A percentile compares a stretch with the other conserved stretches of the same genome.
These are phyloP conservation scores for Sphaerodactylus townsendi DNA, from an alignment of 2,113 vertebrate species.

Conservation along the genomic window DNA sequence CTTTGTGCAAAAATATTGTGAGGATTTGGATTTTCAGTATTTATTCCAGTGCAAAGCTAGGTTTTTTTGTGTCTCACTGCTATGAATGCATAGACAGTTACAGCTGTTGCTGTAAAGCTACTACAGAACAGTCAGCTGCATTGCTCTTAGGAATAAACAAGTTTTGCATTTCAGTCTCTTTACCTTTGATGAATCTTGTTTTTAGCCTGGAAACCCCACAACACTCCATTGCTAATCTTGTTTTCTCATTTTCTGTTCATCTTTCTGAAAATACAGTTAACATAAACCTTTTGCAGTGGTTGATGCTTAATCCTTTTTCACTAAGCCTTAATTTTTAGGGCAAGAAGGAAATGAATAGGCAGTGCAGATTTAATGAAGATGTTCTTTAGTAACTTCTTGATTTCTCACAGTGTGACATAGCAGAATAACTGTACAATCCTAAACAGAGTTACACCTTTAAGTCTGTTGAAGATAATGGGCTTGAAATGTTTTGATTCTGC, in stretches of 20 bases:
- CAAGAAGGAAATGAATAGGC: neutral
- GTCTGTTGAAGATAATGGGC: too few species aligned
- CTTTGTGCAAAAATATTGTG: slow-evolving; percentile 18
- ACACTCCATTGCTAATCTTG: too few species aligned
- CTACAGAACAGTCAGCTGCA: neutral
- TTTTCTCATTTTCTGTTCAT: slow-evolving; percentile 14
- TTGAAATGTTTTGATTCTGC: too few species aligned
- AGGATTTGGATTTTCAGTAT: slow-evolving; percentile 6
- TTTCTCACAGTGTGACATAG: neutral
- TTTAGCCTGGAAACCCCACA: too few species aligned
- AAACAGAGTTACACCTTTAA: too few species aligned
- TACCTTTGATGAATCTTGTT: neutral
- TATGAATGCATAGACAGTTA: slow-evolving; percentile 30
- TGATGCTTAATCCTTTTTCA: slow-evolving; percentile 31
- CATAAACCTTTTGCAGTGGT: neutral
- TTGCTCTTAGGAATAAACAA: neutral
- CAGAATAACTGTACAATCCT: neutral
- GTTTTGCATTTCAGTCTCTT: neutral
- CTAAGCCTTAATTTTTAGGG: neutral
- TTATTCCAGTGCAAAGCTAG: too few species aligned
- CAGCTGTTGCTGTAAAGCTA: neutral
- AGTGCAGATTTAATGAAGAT: neutral
- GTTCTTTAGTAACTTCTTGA: neutral
- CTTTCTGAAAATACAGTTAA: neutral
- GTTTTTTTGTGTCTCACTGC: slow-evolving; percentile 4